These are phyloP conservation scores for Morone saxatilis DNA, from an alignment of 2,113 vertebrate species.

Conservation along the genomic window DNA sequence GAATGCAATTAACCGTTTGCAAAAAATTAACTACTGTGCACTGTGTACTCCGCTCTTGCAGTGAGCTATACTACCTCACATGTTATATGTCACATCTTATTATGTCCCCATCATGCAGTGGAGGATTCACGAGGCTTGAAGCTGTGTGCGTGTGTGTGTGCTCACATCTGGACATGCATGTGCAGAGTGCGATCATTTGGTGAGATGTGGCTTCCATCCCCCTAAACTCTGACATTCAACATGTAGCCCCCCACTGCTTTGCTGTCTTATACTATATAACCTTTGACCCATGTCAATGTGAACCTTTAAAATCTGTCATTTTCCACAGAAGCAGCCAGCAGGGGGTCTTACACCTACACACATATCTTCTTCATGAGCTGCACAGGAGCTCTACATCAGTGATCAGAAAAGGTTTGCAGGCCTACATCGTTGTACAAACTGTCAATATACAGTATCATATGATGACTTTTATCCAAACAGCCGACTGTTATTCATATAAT, in stretches of 20 bases:
- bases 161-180: neutral
- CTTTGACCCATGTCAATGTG: constrained; percentile 77
- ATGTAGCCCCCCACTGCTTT: constrained; percentile 56
- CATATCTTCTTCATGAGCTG: neutral
- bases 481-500: constrained; percentile 17
- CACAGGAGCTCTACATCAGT: neutral
- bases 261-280: constrained; percentile 58
- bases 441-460: neutral
- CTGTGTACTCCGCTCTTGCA: too few relatives aligned
- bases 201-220: constrained; percentile 47
- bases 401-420: neutral
- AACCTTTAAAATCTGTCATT: constrained; percentile 46
- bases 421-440: neutral
- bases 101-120: constrained; percentile 2
- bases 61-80: neutral
- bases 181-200: constrained; percentile 6
- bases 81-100: constrained; percentile 26
- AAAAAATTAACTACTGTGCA: neutral
- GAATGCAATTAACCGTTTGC: neutral
- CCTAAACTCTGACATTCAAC: constrained; percentile 73
- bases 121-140: neutral
- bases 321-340: constrained; percentile 41
- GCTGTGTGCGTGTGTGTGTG: constrained; percentile 35
- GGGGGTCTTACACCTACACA: neutral
- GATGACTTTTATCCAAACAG: constrained; percentile 36